Evolutionary conservation across 2,797 vertebrate species (phyloP).

Genomic region (Naso thynnoides): DNA sequence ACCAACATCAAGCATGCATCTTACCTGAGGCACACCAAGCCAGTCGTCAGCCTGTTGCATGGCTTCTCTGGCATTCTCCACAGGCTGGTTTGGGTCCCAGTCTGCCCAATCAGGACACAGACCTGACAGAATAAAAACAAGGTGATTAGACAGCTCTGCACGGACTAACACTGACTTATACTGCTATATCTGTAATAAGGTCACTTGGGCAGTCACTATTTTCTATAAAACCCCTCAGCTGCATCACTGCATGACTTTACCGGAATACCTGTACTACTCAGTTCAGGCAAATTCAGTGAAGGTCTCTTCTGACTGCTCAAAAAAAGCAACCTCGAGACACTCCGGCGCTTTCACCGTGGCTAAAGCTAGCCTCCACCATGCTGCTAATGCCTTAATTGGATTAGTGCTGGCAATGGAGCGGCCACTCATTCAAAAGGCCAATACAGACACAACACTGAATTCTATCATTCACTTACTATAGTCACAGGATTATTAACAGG

Average conservation of each 20-base stretch:
- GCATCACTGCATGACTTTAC: conserved; percentile 55
- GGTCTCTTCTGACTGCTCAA: conserved; percentile 31
- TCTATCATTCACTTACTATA: conserved; percentile 70
- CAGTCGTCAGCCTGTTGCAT: conserved; percentile 97
- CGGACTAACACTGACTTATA: conserved; percentile 8
- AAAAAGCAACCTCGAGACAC: conserved; percentile 43
- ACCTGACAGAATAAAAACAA: conserved; percentile 75
- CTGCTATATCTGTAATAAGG: conserved; percentile 61
- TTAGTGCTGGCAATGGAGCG: conserved; percentile 72
- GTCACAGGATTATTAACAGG: conserved; percentile 40
- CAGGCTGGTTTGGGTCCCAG: conserved; percentile 95
- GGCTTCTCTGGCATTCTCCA: conserved; percentile 93
- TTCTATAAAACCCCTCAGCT: conserved; percentile 60
- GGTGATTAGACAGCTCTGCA: conserved; percentile 41
- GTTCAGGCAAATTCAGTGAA: conserved; percentile 40
- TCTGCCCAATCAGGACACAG: conserved; percentile 95
- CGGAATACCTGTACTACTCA: conserved; percentile 24
- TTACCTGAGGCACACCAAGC: conserved; percentile 95
- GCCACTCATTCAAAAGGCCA: conserved; percentile 59
- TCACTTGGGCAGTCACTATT: conserved; percentile 62
- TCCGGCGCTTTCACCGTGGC: conserved; percentile 51
- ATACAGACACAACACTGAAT: conserved; percentile 43
- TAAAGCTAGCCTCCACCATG: conserved; percentile 52
- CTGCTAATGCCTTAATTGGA: conserved; percentile 83
- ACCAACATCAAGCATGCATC: conserved; percentile 19